phyloP scores from a whole-genome alignment of 2,113 vertebrate species.

The Noctilio leporinus region DNA sequence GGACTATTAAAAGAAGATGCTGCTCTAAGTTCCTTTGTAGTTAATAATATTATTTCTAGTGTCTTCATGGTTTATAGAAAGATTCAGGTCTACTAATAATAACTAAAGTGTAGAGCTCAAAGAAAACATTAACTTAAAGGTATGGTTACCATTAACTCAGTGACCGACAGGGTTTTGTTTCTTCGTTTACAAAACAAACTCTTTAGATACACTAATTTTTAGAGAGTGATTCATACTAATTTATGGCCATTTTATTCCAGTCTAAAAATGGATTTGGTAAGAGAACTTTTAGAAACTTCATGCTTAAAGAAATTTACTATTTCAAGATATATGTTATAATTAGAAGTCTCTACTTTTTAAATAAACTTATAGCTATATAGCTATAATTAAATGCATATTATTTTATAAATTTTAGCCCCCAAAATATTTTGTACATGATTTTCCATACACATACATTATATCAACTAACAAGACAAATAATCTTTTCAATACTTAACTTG shows the following conservation, averaged over 20 bases:
- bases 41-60: background rate
- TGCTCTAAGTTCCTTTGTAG: background rate
- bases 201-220: background rate
- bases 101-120: background rate
- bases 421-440: background rate
- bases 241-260: background rate
- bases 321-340: background rate
- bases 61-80: background rate
- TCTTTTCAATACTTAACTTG: background rate
- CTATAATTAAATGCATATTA: background rate
- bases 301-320: background rate
- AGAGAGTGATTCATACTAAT: background rate
- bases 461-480: background rate
- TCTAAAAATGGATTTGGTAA: background rate
- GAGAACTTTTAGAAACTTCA: slow-evolving; percentile 13
- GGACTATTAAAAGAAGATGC: background rate
- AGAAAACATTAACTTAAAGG: background rate
- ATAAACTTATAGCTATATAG: background rate
- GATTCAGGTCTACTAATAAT: background rate
- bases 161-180: background rate
- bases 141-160: background rate
- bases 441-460: background rate
- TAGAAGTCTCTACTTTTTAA: background rate
- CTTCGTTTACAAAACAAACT: background rate
- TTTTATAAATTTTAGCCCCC: background rate